Evolutionary conservation across 2,113 vertebrate species (phyloP).

Genomic region (Macaca mulatta): DNA sequence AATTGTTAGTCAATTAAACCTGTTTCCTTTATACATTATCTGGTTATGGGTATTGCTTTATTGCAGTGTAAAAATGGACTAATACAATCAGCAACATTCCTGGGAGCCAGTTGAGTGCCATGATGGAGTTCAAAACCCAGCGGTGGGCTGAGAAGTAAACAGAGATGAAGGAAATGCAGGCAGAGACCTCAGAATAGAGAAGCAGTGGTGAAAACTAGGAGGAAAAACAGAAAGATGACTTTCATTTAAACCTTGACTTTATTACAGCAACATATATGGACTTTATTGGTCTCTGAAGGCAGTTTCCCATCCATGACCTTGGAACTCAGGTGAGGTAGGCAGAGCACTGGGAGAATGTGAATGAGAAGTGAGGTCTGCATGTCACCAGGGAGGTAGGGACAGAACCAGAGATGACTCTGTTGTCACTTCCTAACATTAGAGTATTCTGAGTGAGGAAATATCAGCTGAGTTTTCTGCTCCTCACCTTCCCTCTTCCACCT

Average conservation of each 20-base stretch:
- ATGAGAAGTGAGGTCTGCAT: neutral
- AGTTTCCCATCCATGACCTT: neutral
- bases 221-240: no score
- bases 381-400: neutral
- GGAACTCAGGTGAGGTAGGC: no score
- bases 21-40: no score
- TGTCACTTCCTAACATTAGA: accelerated
- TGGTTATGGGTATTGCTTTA: no score
- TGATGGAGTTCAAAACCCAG: no score
- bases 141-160: accelerated
- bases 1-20: no score
- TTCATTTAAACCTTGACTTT: no score
- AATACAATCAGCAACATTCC: neutral
- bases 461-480: accelerated
- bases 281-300: neutral
- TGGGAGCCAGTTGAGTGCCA: no score
- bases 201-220: accelerated
- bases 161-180: accelerated
- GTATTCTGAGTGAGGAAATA: neutral
- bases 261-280: accelerated
- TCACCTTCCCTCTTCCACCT: accelerated
- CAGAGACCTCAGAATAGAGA: no score
- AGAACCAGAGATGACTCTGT: neutral
- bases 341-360: accelerated
- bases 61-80: no score